A percentile compares a stretch with the other conserved stretches of the same genome.
These are phyloP conservation scores for Cacatua alba DNA, from an alignment of 2,113 vertebrate genomes.

Conservation along the genomic window DNA sequence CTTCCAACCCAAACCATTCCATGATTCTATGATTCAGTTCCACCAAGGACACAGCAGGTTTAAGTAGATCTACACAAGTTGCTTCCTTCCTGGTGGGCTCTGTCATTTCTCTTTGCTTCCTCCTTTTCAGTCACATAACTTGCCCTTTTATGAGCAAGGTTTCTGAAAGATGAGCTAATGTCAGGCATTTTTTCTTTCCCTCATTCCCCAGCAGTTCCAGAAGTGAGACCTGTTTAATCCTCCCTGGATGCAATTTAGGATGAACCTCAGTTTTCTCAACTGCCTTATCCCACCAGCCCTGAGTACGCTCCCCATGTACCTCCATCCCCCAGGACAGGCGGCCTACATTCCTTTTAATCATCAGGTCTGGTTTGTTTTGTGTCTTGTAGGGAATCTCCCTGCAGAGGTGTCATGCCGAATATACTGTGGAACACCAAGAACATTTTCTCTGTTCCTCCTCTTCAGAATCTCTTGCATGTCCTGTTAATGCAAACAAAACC, in stretches of 20 bases:
- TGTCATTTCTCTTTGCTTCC: not conserved
- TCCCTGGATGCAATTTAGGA: not conserved
- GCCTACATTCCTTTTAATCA: not conserved
- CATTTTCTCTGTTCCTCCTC: not conserved
- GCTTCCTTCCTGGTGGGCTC: not conserved
- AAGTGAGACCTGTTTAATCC: not conserved
- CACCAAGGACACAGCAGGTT: not conserved
- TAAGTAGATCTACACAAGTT: not conserved
- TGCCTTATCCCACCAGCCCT: not conserved
- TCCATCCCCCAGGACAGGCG: not conserved
- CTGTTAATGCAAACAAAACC: not conserved
- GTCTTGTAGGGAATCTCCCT: not conserved
- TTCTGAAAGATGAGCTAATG: not conserved
- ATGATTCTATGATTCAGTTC: not conserved
- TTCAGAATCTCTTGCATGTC: not conserved
- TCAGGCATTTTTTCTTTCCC: not conserved
- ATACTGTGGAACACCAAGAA: not conserved
- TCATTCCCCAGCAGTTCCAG: rapidly evolving
- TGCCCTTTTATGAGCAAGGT: not conserved
- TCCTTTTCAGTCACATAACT: rapidly evolving
- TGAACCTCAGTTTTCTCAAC: rapidly evolving
- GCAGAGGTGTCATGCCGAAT: not conserved
- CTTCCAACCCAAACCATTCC: not conserved
- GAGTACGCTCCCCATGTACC: not conserved
- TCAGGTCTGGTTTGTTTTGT: rapidly evolving